Evolutionary conservation across 2,113 vertebrate genomes (phyloP), one percentile per base, ranked within the genome.

Genomic region (Apaloderma vittatum): DNA sequence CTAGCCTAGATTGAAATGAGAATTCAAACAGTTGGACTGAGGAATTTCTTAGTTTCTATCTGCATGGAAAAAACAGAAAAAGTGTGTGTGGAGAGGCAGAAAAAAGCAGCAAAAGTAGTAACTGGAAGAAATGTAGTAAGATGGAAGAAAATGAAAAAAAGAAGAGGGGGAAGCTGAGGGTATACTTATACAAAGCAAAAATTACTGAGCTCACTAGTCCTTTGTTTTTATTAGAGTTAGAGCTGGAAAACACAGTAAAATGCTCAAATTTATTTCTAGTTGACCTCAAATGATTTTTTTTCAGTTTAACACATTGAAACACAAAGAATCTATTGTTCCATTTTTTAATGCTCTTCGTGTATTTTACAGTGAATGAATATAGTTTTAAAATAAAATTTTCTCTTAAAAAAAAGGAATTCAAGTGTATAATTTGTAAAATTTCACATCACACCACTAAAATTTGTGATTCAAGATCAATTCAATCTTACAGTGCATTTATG

Each of bases 261-360:
- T 43, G 36, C 3, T 74, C 5, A 77, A 27, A 48, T 57, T 74
- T 26, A n/a, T 61, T 85, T 93, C 27, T 43, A 30, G 5, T 14
- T 87, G 22, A 79, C 52, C 7, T 4, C 11, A n/a, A 57, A 37
- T 62, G 0, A 54, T 46, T 62, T 91, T 61, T 82, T 66, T 26
- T 24, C 11, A 29, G 11, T 81, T 85, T 75, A 55, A 51, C 13
- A 62, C 12, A 58, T 26, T 24, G 74, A 91, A 87, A 18, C 14
- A 62, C 7, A 30, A 73, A 58, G 6, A 91, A 70, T 32, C 3
- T 3, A 0, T 2, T 61, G 4, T 7, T 20, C 2, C 14, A 66
- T 59, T n/a, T 24, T 48, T 59, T 27, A 2, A 34, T 43, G 3
- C 0, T 74, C 3, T 80, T 86, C 67, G 4, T 7, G 51, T 51